A percentile compares a stretch with the other conserved stretches of the same genome.
phyloP scores from a whole-genome alignment of 2,888 invertebrate genomes.

The Frankliniella intonsa region DNA sequence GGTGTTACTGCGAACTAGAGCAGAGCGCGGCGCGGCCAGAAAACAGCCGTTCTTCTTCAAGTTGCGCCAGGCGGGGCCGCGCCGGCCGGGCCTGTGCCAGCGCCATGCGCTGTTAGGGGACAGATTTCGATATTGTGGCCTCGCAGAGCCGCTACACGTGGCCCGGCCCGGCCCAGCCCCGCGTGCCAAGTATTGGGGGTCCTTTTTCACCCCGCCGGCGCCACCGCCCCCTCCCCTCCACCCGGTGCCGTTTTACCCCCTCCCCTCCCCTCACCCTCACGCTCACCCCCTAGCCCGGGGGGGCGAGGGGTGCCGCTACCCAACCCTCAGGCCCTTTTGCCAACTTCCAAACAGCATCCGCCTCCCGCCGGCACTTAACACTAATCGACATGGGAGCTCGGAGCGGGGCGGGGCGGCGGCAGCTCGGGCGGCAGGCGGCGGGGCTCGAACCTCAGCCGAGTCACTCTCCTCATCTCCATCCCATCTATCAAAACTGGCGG shows the following conservation, averaged over 20 bases:
- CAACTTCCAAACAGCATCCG: too few species aligned
- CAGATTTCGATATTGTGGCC: neutral
- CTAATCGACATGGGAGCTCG: too few species aligned
- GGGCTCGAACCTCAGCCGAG: too few species aligned
- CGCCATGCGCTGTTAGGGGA: neutral
- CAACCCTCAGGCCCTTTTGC: too few species aligned
- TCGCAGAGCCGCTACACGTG: neutral
- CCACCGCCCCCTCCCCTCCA: neutral
- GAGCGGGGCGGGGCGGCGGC: too few species aligned
- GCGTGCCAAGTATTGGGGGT: constrained; percentile 8
- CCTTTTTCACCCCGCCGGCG: neutral
- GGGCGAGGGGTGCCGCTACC: too few species aligned
- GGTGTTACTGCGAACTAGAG: neutral
- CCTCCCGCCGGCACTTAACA: too few species aligned
- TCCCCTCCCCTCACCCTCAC: neutral
- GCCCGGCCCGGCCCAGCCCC: neutral
- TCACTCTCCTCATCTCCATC: too few species aligned
- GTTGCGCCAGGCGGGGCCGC: neutral
- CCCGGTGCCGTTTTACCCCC: neutral
- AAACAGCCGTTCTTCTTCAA: constrained; percentile 1
- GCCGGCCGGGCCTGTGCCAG: neutral
- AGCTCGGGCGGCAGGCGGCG: too few species aligned
- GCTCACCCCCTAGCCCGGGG: neutral
- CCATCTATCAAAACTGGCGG: too few species aligned
- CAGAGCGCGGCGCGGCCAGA: neutral